These are phyloP conservation scores for Lepidochrysops patricia DNA, from an alignment of 2,888 invertebrate species.

Conservation along the genomic window DNA sequence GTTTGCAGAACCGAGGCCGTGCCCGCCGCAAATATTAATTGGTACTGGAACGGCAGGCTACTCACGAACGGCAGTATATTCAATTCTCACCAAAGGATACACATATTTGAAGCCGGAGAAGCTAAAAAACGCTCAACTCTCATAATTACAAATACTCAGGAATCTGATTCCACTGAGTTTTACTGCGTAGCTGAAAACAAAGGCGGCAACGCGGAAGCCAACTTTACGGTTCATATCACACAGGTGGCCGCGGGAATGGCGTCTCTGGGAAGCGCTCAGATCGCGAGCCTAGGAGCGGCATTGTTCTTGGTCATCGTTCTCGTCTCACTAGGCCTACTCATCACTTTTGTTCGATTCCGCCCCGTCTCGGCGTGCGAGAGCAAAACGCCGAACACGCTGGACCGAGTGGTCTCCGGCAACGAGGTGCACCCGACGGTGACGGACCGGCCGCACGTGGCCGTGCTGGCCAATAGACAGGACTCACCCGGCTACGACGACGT, in stretches of 20 bases:
- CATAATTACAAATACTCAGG: conserved; percentile 87
- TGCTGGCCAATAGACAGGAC: conserved; percentile 71
- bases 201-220: conserved; percentile 90
- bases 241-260: conserved; percentile 86
- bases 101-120: conserved; percentile 84
- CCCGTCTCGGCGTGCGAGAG: conserved; percentile 83
- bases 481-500: conserved; percentile 49
- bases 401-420: conserved; percentile 79
- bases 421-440: conserved; percentile 64
- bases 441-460: conserved; percentile 72
- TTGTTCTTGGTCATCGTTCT: conserved; percentile 84
- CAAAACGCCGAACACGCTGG: conserved; percentile 83
- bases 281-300: conserved; percentile 88
- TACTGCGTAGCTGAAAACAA: conserved; percentile 93
- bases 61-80: conserved; percentile 85
- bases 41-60: conserved; percentile 90
- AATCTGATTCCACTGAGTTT: conserved; percentile 87
- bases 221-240: conserved; percentile 89
- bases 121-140: conserved; percentile 84
- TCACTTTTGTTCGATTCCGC: conserved; percentile 82
- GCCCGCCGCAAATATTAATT: conserved; percentile 86
- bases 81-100: conserved; percentile 83
- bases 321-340: conserved; percentile 80
- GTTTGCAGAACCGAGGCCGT: conserved; percentile 86
- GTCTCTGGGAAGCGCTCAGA: conserved; percentile 87